A percentile compares a stretch with the other conserved stretches of the same genome.
Conservation (phyloP, 2,113 vertebrate genomes). For the Uropsilus gracilis region DNA sequence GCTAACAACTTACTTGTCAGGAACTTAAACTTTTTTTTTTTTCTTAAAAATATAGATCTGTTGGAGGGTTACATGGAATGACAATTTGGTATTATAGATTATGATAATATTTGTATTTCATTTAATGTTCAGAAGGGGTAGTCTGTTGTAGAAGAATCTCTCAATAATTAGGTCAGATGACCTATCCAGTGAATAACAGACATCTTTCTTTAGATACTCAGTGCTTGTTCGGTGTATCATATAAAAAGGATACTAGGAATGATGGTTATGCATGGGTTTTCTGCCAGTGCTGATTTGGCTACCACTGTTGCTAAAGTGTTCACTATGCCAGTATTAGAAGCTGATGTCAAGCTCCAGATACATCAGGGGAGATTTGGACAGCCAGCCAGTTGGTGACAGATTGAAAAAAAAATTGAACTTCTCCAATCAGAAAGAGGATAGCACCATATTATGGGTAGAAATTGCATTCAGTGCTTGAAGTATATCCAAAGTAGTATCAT, state of each 20-base stretch:
- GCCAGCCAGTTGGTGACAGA: not conserved
- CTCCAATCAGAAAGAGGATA: not conserved
- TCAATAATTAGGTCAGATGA: not conserved
- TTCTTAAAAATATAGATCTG: not conserved
- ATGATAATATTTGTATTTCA: not conserved
- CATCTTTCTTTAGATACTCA: not conserved
- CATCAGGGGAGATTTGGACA: not conserved
- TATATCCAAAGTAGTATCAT: not conserved
- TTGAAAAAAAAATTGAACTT: not conserved
- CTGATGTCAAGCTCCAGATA: not conserved
- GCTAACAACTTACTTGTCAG: constrained; percentile 4
- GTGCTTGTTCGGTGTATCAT: not conserved
- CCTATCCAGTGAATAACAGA: not conserved
- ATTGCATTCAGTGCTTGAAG: not conserved
- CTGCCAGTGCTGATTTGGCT: not conserved
- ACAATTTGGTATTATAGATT: not conserved
- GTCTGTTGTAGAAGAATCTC: not conserved
- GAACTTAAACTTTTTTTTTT: not conserved
- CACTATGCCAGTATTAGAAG: not conserved
- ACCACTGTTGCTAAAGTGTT: not conserved
- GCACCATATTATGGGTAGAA: not conserved
- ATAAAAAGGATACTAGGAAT: not conserved
- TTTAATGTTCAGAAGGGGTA: not conserved
- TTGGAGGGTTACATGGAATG: not conserved
- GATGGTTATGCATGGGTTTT: not conserved